Evolutionary conservation across 2,888 invertebrate genomes (phyloP), one percentile per base, ranked within the genome.

Genomic region (Amorpha juglandis): DNA sequence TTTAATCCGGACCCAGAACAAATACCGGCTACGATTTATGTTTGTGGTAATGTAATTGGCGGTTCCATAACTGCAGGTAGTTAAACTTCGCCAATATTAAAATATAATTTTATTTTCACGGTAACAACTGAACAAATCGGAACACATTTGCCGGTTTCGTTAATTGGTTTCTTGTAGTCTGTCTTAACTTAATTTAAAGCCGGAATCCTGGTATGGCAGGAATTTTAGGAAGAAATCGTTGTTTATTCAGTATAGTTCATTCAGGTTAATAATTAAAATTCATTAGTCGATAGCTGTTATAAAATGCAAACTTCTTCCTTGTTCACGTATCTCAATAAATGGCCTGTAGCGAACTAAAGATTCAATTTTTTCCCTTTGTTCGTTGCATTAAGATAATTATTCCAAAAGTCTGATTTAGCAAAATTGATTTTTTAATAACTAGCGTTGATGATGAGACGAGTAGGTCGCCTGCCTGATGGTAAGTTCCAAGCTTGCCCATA

Each of bases 241-340:
- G 75, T 73, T 69, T 76, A 80, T 78, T 79, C 78, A 76, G 70
- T 72, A 71, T 66, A 33, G 53, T 45, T 64, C 47, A 64, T 79
- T 74, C 74, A 71, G 73, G 73, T 69, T 74, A 74, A 79, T 73
- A 79, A 82, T 84, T 80, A 80, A 83, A 82, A 84, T 84, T 79
- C 80, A 82, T 80, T 79, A 79, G 78, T 65, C 63, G 68, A 77
- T 78, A 77, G 77, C 70, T 76, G 72, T 76, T 14, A 48, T 16
- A 48, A 63, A 64, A 74, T 70, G 70, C 71, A 71, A 69, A 68
- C 76, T 69, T 65, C 68, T 67, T 69, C 67, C 67, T 75, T 68
- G 67, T 75, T 72, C 42, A 58, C 42, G 58, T 42, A 11, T 6
- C 42, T 58, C 12, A 42, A 42, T 21, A 42, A 42, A 38, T n/a